phyloP scores from a whole-genome alignment of 2,113 vertebrate genomes.

The Paradoxurus hermaphroditus region DNA sequence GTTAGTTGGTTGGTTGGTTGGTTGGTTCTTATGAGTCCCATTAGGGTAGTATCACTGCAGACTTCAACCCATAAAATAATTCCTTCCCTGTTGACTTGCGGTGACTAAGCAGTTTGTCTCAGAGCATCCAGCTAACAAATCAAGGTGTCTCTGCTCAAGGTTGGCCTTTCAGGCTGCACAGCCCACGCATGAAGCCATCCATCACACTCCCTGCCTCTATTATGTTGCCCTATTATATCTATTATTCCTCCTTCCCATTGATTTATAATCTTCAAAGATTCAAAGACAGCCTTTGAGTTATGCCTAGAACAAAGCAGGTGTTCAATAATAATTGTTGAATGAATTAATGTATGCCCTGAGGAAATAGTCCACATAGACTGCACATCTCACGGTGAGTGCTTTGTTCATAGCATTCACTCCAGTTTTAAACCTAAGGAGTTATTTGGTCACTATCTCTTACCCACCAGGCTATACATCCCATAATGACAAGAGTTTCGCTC shows the following conservation, averaged over 20 bases:
- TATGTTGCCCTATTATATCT: neutral
- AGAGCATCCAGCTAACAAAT: neutral
- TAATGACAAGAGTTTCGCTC: neutral
- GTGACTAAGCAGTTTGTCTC: neutral
- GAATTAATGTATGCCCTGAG: neutral
- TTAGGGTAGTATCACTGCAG: too few species aligned
- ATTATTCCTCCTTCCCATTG: neutral
- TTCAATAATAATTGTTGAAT: neutral
- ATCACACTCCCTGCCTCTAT: accelerated
- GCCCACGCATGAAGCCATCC: neutral
- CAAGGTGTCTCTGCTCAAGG: neutral
- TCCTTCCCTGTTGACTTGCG: neutral
- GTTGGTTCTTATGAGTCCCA: neutral
- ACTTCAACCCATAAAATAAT: neutral
- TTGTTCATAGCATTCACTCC: neutral
- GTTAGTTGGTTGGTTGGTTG: neutral
- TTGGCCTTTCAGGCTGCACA: neutral
- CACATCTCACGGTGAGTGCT: neutral
- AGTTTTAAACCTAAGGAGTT: neutral
- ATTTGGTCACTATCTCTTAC: neutral
- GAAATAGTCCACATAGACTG: neutral
- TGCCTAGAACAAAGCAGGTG: neutral
- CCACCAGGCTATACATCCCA: neutral
- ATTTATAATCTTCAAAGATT: neutral
- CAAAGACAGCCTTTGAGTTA: neutral